Conservation (phyloP, 2,113 vertebrate genomes). For the Phycodurus eques region DNA sequence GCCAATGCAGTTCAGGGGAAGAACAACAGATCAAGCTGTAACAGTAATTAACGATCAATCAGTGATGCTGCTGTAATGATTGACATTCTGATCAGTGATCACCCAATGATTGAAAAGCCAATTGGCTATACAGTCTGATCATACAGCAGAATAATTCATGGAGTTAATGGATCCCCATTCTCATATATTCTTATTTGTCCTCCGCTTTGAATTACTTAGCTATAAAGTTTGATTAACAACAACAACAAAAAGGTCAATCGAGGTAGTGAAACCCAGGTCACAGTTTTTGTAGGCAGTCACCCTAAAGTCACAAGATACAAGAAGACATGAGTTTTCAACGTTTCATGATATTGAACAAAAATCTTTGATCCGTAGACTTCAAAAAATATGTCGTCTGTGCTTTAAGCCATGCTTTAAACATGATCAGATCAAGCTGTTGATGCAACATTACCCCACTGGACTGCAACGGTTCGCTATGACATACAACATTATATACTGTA, state of each 20-base stretch:
- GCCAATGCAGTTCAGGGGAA: not conserved
- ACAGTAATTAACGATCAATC: no score
- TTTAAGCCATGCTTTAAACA: not conserved
- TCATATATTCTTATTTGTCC: not conserved
- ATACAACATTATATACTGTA: not conserved
- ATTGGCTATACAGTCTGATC: not conserved
- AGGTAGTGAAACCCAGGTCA: not conserved
- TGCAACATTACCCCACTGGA: not conserved
- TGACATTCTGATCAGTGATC: no score
- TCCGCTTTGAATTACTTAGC: not conserved
- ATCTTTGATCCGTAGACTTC: not conserved
- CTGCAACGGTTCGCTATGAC: not conserved
- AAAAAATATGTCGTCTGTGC: not conserved
- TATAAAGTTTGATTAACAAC: no score
- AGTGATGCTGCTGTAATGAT: no score
- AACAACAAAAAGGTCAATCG: not conserved
- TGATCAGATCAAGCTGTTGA: not conserved
- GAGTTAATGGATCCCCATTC: no score
- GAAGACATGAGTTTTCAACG: not conserved
- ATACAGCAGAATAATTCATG: not conserved
- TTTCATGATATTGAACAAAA: not conserved
- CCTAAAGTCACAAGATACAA: not conserved
- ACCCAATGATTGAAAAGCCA: not conserved
- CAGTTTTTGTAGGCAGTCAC: not conserved
- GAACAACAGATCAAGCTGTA: not conserved